phyloP scores from a whole-genome alignment of 1,140 invertebrate species.

The Myzus persicae region DNA sequence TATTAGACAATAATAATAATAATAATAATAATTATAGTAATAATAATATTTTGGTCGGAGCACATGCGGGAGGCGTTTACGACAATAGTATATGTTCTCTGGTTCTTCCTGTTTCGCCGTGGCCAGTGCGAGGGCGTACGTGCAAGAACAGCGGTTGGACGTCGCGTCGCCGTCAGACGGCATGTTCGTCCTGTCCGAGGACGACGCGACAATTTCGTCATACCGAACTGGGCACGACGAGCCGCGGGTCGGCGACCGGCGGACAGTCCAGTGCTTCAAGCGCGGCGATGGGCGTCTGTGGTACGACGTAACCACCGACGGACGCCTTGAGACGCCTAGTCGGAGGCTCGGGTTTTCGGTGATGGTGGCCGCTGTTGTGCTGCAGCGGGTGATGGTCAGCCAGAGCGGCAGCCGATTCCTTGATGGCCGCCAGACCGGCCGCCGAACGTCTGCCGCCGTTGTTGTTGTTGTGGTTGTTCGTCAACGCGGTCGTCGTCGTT shows the following conservation, averaged over 20 bases:
- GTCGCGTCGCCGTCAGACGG: constrained; percentile 33
- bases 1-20: too few relatives aligned
- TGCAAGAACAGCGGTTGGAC: not conserved
- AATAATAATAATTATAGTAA: too few relatives aligned
- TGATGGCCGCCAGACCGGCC: not conserved
- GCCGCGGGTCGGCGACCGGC: constrained; percentile 2
- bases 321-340: constrained; percentile 28
- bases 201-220: constrained; percentile 56
- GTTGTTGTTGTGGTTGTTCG: not conserved
- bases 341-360: constrained; percentile 37
- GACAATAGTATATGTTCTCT: too few relatives aligned
- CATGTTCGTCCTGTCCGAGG: constrained; percentile 49
- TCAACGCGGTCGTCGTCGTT: not conserved
- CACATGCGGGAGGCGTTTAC: too few relatives aligned
- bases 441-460: not conserved
- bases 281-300: constrained; percentile 52
- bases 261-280: constrained; percentile 54
- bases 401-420: not conserved
- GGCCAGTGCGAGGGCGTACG: too few relatives aligned
- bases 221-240: constrained; percentile 51
- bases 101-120: too few relatives aligned
- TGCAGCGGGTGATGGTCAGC: not conserved
- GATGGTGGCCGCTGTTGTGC: not conserved
- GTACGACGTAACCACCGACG: constrained; percentile 42
- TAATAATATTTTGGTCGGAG: too few relatives aligned